phyloP scores from a whole-genome alignment of 2,113 vertebrate species.

The Chamaetylas fuelleborni region DNA sequence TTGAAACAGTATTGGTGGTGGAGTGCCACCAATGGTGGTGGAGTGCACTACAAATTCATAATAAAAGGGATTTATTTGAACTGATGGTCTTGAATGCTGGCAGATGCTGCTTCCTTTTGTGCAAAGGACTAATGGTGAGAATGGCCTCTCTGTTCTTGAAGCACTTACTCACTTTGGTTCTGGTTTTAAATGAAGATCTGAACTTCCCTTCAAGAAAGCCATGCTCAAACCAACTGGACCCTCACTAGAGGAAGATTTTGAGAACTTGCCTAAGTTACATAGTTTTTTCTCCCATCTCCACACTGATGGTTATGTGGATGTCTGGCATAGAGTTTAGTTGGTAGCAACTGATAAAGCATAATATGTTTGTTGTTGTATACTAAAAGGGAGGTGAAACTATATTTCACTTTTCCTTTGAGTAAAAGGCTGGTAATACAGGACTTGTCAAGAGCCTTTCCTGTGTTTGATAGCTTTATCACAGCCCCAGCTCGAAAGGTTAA shows the following conservation, averaged over 20 bases:
- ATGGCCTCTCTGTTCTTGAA: neutral
- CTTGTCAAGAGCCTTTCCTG: conserved; percentile 72
- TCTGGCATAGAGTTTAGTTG: neutral
- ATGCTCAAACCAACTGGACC: neutral
- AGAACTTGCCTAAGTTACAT: neutral
- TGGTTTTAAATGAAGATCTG: neutral
- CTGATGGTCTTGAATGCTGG: neutral
- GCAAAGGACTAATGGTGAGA: neutral
- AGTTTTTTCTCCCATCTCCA: neutral
- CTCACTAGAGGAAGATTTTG: neutral
- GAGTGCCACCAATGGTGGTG: neutral
- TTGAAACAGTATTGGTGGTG: neutral
- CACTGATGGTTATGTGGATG: neutral
- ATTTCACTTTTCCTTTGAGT: conserved; percentile 56
- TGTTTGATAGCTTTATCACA: conserved; percentile 76
- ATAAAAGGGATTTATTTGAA: neutral
- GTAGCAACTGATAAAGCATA: conserved; percentile 30
- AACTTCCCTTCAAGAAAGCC: neutral
- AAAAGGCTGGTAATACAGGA: conserved; percentile 54
- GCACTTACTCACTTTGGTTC: neutral
- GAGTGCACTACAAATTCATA: neutral
- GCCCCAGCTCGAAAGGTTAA: conserved; percentile 70
- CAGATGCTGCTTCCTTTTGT: neutral
- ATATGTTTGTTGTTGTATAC: neutral
- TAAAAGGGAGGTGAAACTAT: conserved; percentile 39